These are phyloP conservation scores for Chionis minor DNA, from an alignment of 2,113 vertebrate genomes.

Conservation along the genomic window DNA sequence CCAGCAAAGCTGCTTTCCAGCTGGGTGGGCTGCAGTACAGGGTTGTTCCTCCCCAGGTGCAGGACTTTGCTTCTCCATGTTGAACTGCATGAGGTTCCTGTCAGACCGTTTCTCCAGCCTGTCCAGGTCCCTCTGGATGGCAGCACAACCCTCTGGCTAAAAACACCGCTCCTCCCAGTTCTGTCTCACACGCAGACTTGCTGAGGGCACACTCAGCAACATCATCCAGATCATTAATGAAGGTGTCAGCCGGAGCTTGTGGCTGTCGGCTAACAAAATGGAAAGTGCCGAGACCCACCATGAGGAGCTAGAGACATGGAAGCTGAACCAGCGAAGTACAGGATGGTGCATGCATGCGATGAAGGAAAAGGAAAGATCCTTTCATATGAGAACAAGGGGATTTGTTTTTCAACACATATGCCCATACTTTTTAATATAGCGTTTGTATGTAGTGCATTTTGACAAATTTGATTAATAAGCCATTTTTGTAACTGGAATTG, in stretches of 20 bases:
- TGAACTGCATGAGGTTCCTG: background rate
- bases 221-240: background rate
- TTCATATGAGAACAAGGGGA: background rate
- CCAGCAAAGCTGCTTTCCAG: background rate
- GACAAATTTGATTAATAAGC: background rate
- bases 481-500: background rate
- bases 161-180: background rate
- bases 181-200: no score
- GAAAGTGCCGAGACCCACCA: background rate
- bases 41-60: background rate
- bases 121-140: background rate
- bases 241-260: background rate
- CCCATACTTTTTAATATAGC: background rate
- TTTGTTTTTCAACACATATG: background rate
- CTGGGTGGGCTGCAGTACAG: no score
- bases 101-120: background rate
- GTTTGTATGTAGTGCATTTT: background rate
- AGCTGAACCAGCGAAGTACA: background rate
- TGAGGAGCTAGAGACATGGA: fast-evolving
- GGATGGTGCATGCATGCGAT: fast-evolving
- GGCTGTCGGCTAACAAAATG: background rate
- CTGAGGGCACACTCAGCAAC: background rate
- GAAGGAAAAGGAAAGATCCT: background rate
- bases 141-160: background rate
- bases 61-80: background rate